These are phyloP conservation scores for Thelaira solivaga DNA, from an alignment of 2,888 invertebrate species.

Conservation along the genomic window DNA sequence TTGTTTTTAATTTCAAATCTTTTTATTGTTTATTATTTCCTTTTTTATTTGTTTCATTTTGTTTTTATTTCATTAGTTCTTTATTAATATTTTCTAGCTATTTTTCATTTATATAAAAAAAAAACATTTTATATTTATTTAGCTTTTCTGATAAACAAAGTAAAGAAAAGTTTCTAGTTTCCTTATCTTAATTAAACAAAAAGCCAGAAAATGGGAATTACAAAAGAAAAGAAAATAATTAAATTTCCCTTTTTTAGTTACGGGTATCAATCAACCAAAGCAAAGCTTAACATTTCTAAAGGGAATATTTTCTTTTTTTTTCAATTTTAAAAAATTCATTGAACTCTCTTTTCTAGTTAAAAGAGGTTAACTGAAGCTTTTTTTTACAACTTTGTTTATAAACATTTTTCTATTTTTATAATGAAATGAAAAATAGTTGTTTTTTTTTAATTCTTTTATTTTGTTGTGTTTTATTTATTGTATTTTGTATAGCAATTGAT, in stretches of 20 bases:
- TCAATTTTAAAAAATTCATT: too few species aligned
- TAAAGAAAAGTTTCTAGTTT: conserved; percentile 37
- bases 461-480: not conserved
- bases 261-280: too few species aligned
- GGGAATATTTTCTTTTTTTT: too few species aligned
- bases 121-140: too few species aligned
- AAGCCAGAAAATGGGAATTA: not conserved
- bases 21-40: not conserved
- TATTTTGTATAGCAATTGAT: too few species aligned
- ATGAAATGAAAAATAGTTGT: too few species aligned
- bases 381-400: too few species aligned
- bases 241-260: conserved; percentile 12
- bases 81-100: conserved; percentile 36
- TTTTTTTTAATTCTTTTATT: not conserved
- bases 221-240: not conserved
- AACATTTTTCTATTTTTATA: too few species aligned
- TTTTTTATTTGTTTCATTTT: conserved; percentile 10
- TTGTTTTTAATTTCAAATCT: conserved; percentile 44
- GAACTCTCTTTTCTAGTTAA: conserved; percentile 10
- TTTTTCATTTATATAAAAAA: conserved; percentile 44
- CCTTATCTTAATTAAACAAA: conserved; percentile 48
- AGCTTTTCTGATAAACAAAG: conserved; percentile 47
- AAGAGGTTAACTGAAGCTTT: too few species aligned
- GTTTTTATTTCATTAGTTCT: conserved; percentile 31
- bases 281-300: too few species aligned